phyloP scores from a whole-genome alignment of 2,888 invertebrate species.

The Hirtodrosophila cameraria region DNA sequence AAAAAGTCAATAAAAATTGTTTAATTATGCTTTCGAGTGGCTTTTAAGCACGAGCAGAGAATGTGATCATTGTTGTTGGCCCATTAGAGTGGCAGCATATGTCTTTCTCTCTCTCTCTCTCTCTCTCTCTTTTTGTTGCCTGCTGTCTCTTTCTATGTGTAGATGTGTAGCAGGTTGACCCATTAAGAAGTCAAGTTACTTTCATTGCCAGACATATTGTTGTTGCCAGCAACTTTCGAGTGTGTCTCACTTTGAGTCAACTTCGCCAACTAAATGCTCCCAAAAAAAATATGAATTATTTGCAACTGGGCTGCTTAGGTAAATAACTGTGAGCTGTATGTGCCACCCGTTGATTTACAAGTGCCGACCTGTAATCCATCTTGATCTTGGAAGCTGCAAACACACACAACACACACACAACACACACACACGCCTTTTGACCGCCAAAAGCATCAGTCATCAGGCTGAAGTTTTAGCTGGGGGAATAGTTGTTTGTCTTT shows the following conservation, averaged over 20 bases:
- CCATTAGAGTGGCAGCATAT: constrained; percentile 55
- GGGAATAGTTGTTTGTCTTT: constrained; percentile 11
- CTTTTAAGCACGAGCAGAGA: constrained; percentile 71
- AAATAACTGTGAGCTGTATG: constrained; percentile 46
- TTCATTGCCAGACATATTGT: constrained; percentile 46
- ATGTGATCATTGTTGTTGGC: constrained; percentile 64
- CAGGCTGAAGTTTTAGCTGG: constrained; percentile 6
- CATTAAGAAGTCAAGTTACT: constrained; percentile 60
- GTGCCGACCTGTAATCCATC: constrained; percentile 47
- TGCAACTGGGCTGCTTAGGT: constrained; percentile 36
- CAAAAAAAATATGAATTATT: constrained; percentile 42
- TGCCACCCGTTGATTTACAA: constrained; percentile 57
- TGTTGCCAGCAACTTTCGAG: constrained; percentile 43
- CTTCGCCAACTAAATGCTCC: constrained; percentile 34
- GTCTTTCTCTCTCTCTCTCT: not conserved
- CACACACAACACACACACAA: constrained; percentile 3
- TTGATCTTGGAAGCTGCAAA: constrained; percentile 17
- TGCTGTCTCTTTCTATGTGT: constrained; percentile 2
- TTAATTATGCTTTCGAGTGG: constrained; percentile 76
- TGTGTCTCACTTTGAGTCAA: constrained; percentile 27
- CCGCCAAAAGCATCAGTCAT: constrained; percentile 59
- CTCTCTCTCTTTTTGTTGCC: not conserved
- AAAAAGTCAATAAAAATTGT: constrained; percentile 77
- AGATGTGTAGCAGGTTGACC: constrained; percentile 56
- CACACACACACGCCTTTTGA: constrained; percentile 17